These are phyloP conservation scores for Odocoileus virginianus DNA, from an alignment of 2,113 vertebrate species.

Conservation along the genomic window DNA sequence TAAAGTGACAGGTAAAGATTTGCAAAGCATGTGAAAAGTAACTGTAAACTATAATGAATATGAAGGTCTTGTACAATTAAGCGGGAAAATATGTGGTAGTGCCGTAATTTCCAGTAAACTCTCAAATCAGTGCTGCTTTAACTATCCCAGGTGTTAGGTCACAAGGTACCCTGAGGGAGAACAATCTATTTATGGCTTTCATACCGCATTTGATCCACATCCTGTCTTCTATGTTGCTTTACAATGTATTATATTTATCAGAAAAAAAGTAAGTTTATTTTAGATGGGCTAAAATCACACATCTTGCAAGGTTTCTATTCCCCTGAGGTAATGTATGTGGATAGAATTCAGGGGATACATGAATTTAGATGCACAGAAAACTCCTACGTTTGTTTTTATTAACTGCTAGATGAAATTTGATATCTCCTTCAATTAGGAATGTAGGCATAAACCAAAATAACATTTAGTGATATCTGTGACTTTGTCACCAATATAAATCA, in stretches of 20 bases:
- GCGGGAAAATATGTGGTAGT: constrained; percentile 8
- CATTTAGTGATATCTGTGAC: neutral
- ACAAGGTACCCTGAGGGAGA: neutral
- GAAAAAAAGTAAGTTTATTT: neutral
- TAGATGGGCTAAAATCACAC: neutral
- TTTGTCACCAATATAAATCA: neutral
- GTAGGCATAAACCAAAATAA: neutral
- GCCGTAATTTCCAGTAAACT: constrained; percentile 37
- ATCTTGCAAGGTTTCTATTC: neutral
- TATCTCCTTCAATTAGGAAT: neutral
- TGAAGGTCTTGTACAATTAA: neutral
- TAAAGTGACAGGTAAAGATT: neutral
- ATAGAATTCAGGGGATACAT: neutral
- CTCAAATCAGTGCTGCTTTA: neutral
- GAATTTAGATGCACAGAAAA: neutral
- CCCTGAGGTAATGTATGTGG: neutral
- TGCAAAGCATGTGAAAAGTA: neutral
- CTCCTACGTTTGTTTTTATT: neutral
- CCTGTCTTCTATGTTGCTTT: neutral
- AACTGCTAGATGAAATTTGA: neutral
- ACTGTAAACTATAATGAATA: neutral
- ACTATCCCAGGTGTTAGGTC: neutral
- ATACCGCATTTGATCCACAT: constrained; percentile 12
- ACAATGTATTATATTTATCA: neutral
- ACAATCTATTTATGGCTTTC: neutral